These are phyloP conservation scores for Urophycis tenuis DNA, from an alignment of 2,797 vertebrate genomes.

Conservation along the genomic window DNA sequence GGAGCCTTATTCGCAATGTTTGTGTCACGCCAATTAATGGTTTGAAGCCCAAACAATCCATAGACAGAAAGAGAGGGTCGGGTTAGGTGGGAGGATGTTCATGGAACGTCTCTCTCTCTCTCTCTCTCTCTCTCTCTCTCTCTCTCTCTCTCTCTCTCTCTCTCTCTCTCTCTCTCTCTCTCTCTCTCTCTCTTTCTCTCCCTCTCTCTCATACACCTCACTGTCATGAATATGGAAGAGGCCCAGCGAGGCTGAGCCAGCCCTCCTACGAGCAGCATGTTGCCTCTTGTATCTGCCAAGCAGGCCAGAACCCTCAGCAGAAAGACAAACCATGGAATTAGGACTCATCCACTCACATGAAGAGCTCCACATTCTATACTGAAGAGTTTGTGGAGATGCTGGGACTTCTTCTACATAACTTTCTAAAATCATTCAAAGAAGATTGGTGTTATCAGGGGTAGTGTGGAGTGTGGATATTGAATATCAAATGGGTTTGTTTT, in stretches of 20 bases:
- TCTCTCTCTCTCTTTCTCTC: too few relatives aligned
- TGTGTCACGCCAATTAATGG: not conserved
- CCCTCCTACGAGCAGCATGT: slow-evolving; percentile 68
- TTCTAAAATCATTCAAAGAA: not conserved
- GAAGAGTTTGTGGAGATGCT: not conserved
- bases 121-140: too few relatives aligned
- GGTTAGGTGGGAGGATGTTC: slow-evolving; percentile 41
- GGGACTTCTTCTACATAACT: not conserved
- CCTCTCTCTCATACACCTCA: slow-evolving; percentile 56
- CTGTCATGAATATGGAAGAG: slow-evolving; percentile 66
- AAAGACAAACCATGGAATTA: slow-evolving; percentile 21
- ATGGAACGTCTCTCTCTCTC: slow-evolving; percentile 50
- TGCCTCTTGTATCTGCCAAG: slow-evolving; percentile 50
- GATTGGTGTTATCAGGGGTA: not conserved
- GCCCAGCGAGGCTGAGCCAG: slow-evolving; percentile 57
- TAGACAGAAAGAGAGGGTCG: slow-evolving; percentile 16
- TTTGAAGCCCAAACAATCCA: not conserved
- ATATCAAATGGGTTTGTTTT: not conserved
- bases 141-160: too few relatives aligned
- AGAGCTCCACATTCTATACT: not conserved
- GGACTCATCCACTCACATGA: not conserved
- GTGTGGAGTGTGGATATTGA: not conserved
- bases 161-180: too few relatives aligned
- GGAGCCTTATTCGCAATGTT: not conserved
- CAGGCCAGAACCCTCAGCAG: slow-evolving; percentile 30